phyloP scores from a whole-genome alignment of 2,888 invertebrate species.

The Eristalis pertinax region DNA sequence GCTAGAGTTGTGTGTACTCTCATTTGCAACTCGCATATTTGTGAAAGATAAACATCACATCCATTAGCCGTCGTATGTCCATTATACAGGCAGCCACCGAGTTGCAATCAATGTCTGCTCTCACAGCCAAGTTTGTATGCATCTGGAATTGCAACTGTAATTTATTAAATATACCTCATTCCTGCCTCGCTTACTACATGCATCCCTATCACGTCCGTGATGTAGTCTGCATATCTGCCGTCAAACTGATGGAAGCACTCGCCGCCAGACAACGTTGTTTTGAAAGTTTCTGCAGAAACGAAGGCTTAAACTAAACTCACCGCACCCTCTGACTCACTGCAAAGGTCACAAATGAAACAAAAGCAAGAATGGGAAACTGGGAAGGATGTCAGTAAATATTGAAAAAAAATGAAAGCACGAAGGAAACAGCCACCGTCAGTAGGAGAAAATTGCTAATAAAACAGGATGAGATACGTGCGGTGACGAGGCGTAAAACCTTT shows the following conservation, averaged over 20 bases:
- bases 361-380: constrained; percentile 34
- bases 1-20: too few species aligned
- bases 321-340: not conserved
- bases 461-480: constrained; percentile 56
- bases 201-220: not conserved
- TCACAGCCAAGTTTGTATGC: not conserved
- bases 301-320: not conserved
- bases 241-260: not conserved
- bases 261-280: not conserved
- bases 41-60: not conserved
- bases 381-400: constrained; percentile 14
- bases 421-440: not conserved
- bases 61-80: not conserved
- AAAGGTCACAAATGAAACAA: constrained; percentile 27
- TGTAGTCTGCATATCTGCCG: not conserved
- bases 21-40: too few species aligned
- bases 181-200: constrained; percentile 4
- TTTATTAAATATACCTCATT: constrained; percentile 47
- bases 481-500: constrained; percentile 58
- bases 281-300: not conserved
- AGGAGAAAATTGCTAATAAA: constrained; percentile 61
- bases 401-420: constrained; percentile 7
- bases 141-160: constrained; percentile 39
- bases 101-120: constrained; percentile 45
- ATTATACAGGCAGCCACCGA: not conserved